phyloP scores from a whole-genome alignment of 2,113 vertebrate genomes.

The Lepisosteus oculatus region DNA sequence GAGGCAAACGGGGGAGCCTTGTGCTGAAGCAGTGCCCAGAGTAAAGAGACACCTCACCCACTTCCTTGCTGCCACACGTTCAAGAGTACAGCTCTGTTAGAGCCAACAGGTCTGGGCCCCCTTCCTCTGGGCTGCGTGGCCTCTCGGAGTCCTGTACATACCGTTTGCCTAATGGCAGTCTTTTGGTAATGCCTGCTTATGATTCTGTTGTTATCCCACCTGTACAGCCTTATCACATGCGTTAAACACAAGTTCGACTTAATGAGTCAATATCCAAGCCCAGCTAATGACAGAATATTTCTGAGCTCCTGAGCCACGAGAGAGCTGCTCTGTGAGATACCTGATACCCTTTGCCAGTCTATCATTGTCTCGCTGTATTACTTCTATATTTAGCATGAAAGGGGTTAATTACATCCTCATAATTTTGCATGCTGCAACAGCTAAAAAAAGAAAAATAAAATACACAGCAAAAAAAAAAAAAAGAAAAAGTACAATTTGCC shows the following conservation, averaged over 20 bases:
- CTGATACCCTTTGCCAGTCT: constrained; percentile 53
- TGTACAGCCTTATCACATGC: constrained; percentile 11
- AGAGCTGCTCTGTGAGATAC: constrained; percentile 45
- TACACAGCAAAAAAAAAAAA: not conserved
- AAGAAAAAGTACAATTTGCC: constrained; percentile 61
- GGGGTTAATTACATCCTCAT: constrained; percentile 54
- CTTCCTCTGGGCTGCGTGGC: not conserved
- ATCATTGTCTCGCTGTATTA: constrained; percentile 49
- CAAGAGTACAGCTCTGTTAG: not conserved
- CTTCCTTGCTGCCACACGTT: too few species aligned
- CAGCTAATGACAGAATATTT: constrained; percentile 50
- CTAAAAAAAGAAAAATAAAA: constrained; percentile 25
- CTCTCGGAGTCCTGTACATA: not conserved
- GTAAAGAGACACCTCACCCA: not conserved
- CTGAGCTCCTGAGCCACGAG: constrained; percentile 20
- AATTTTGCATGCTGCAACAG: constrained; percentile 52
- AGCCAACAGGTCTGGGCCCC: constrained; percentile 5
- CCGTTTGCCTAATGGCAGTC: not conserved
- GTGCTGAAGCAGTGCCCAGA: not conserved
- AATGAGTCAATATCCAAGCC: not conserved
- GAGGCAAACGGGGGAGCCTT: too few species aligned
- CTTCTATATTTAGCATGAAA: constrained; percentile 58
- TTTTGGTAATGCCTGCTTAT: constrained; percentile 18
- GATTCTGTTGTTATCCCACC: constrained; percentile 26
- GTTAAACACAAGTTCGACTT: not conserved